These are phyloP conservation scores for Gila orcuttii DNA, from an alignment of 2,113 vertebrate genomes.

Conservation along the genomic window DNA sequence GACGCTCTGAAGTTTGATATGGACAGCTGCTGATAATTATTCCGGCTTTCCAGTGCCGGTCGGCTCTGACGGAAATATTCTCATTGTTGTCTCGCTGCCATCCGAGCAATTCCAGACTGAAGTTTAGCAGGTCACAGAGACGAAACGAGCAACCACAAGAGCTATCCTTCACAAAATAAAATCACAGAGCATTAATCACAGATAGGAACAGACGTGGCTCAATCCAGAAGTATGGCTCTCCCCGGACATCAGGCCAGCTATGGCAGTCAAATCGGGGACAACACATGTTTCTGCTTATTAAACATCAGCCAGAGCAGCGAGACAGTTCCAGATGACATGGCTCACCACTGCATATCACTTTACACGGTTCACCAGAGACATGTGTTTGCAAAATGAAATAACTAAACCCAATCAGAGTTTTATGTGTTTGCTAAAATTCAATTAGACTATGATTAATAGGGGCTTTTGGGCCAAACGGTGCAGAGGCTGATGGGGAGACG, in stretches of 20 bases:
- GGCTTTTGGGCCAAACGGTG: slow-evolving; percentile 64
- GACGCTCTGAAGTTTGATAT: slow-evolving; percentile 17
- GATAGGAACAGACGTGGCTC: slow-evolving; percentile 37
- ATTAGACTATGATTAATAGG: slow-evolving; percentile 75
- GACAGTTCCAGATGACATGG: slow-evolving; percentile 74
- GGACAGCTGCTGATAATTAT: slow-evolving; percentile 40
- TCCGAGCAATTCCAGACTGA: background rate
- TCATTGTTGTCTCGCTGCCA: slow-evolving; percentile 31
- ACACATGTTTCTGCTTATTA: slow-evolving; percentile 75
- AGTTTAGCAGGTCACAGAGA: slow-evolving; percentile 32
- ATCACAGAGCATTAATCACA: slow-evolving; percentile 42
- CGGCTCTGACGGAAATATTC: slow-evolving; percentile 25
- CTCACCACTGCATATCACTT: slow-evolving; percentile 76
- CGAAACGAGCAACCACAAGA: slow-evolving; percentile 19
- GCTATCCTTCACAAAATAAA: slow-evolving; percentile 43
- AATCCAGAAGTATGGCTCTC: background rate
- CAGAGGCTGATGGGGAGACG: slow-evolving; percentile 2
- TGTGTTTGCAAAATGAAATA: slow-evolving; percentile 82
- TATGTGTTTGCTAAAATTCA: slow-evolving; percentile 78
- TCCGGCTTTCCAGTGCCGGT: slow-evolving; percentile 16
- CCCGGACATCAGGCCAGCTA: slow-evolving; percentile 35
- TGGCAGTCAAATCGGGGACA: slow-evolving; percentile 60
- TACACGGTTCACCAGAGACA: slow-evolving; percentile 78
- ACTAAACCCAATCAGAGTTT: slow-evolving; percentile 76
- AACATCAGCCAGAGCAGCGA: slow-evolving; percentile 65